Conservation (phyloP, 2,797 vertebrate genomes). For the Mormyrops attenuatus region DNA sequence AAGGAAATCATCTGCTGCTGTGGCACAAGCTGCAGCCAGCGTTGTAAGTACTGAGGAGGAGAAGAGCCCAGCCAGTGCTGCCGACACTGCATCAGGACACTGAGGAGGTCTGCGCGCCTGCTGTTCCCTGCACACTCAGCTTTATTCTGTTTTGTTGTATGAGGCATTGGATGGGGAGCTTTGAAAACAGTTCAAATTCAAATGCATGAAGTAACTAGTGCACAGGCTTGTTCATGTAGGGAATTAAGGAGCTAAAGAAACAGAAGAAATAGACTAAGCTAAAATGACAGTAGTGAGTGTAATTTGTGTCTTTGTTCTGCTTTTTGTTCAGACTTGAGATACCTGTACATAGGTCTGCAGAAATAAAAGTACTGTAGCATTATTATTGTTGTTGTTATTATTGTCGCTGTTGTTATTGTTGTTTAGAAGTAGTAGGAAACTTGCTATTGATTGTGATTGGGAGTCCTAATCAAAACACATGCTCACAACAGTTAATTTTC, state of each 20-base stretch:
- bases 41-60: neutral
- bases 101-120: neutral
- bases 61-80: neutral
- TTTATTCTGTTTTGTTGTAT: neutral
- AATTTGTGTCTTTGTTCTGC: neutral
- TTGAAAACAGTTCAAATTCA: neutral
- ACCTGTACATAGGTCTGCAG: neutral
- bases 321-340: neutral
- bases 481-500: neutral
- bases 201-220: neutral
- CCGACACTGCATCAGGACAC: neutral
- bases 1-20: conserved; percentile 70
- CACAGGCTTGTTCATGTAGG: neutral
- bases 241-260: neutral
- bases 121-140: neutral
- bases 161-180: neutral
- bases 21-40: neutral
- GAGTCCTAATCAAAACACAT: neutral
- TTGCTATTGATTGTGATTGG: neutral
- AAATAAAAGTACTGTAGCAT: neutral
- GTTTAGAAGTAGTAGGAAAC: neutral
- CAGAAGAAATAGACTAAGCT: neutral
- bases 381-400: neutral
- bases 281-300: neutral
- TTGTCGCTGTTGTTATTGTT: neutral